Percentiles rank a stretch among this genome's conserved stretches.
These are phyloP conservation scores for Oostethus manadensis DNA, from an alignment of 2,113 vertebrate species.

Conservation along the genomic window DNA sequence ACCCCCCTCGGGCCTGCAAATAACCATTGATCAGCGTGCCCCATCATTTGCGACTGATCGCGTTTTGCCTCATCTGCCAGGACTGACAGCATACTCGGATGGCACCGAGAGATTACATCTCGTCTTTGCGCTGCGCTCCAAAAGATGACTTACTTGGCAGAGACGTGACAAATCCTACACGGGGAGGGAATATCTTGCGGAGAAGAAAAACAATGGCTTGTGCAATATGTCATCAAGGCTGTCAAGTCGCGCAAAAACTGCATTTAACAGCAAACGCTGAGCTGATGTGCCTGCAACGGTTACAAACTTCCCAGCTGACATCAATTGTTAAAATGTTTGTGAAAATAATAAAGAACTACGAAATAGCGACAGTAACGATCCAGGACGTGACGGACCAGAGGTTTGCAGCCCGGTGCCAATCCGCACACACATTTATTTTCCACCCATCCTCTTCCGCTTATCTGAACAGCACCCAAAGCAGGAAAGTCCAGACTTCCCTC, in stretches of 20 bases:
- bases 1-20: slow-evolving; percentile 19
- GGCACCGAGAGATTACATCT: slow-evolving; percentile 49
- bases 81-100: slow-evolving; percentile 33
- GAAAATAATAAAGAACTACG: no score
- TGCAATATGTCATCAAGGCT: slow-evolving; percentile 60
- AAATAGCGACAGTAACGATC: no score
- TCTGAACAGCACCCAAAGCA: no score
- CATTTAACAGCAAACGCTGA: slow-evolving; percentile 25
- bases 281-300: slow-evolving; percentile 4
- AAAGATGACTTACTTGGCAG: slow-evolving; percentile 50
- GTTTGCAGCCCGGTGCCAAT: no score
- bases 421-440: no score
- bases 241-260: slow-evolving; percentile 51
- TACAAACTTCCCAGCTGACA: background rate
- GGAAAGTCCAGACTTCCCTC: no score
- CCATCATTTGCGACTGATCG: slow-evolving; percentile 50
- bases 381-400: no score
- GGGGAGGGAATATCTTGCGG: slow-evolving; percentile 37
- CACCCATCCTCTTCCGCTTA: no score
- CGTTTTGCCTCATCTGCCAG: slow-evolving; percentile 19
- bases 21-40: slow-evolving; percentile 58
- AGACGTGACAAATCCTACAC: slow-evolving; percentile 46
- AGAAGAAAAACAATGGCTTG: slow-evolving; percentile 40
- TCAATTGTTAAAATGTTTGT: no score
- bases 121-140: slow-evolving; percentile 30